Evolutionary conservation across 2,113 vertebrate species (phyloP), one percentile per base, ranked within the genome.

Genomic region (Tympanuchus pallidicinctus): DNA sequence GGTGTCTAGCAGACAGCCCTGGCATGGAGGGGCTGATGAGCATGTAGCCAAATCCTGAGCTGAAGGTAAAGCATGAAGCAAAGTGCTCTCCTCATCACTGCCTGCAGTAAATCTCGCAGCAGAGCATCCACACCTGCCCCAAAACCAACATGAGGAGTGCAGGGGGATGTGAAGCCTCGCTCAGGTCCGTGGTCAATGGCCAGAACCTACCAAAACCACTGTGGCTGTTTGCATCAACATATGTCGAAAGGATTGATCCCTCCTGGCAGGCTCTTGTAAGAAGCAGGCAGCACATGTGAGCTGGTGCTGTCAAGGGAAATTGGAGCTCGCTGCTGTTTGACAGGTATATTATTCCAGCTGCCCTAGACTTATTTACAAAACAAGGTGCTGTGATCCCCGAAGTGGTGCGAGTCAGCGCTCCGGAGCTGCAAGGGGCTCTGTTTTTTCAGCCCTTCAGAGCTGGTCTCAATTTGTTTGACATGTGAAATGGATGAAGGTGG

Each of bases 291-390:
- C 76, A 13, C 16, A 2, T 20, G 87, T 36, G 52, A 72, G 90
- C 82, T 48, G 70, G 28, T 60, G 70, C 95, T 97, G 96, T 92
- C 96, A 96, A 73, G 75, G 82, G 95, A 81, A 97, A 95, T 87
- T 94, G 96, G 94, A 95, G 95, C 95, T 76, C 42, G 8, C 86
- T 96, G 92, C 34, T 97, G 89, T 92, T 94, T 97, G 96, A 95
- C 95, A 97, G 96, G 96, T 97, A 79, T 96, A 88, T 97, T 97
- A 96, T 97, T 97, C 94, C 91, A 57, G n/a, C 89, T 94, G 94
- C 95, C 95, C 96, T 96, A 22, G 56, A 94, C 94, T 97, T 97
- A 97, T 96, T 97, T 96, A 96, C 92, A 90, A 94, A 96, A 90
- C 92, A 92, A 86, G 72, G 36, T 36, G 60, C 47, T 18, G 42